phyloP scores from a whole-genome alignment of 2,888 invertebrate genomes.

The Trichogramma evanescens region DNA sequence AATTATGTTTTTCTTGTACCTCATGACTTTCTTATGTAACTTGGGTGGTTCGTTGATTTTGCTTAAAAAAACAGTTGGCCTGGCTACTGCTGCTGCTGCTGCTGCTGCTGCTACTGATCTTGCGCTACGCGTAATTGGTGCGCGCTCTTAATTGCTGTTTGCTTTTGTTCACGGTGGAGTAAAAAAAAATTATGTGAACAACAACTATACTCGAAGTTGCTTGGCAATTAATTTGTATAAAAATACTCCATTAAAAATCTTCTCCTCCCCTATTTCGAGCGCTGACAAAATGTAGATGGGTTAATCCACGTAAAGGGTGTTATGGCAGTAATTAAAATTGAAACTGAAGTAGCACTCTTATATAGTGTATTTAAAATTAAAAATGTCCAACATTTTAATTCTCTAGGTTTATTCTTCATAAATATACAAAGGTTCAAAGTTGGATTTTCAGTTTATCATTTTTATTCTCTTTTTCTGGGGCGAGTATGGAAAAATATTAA shows the following conservation, averaged over 20 bases:
- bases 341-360: too few relatives aligned
- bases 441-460: too few relatives aligned
- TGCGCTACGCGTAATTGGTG: background rate
- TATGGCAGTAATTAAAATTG: background rate
- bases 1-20: background rate
- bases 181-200: background rate
- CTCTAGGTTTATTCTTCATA: too few relatives aligned
- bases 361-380: too few relatives aligned
- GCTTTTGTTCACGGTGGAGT: background rate
- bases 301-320: background rate
- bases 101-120: too few relatives aligned
- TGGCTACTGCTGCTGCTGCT: background rate
- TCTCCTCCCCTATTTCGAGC: too few relatives aligned
- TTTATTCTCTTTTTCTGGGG: too few relatives aligned
- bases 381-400: too few relatives aligned
- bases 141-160: background rate
- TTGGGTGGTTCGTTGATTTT: background rate
- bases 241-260: constrained; percentile 1
- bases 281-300: constrained; percentile 6
- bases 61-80: background rate
- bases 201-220: background rate
- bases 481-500: too few relatives aligned
- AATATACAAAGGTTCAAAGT: too few relatives aligned
- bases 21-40: background rate
- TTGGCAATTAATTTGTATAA: background rate